Percentiles rank a stretch among this genome's conserved stretches.
phyloP scores from a whole-genome alignment of 2,113 vertebrate genomes.

The Poeciliopsis turrubarensis region DNA sequence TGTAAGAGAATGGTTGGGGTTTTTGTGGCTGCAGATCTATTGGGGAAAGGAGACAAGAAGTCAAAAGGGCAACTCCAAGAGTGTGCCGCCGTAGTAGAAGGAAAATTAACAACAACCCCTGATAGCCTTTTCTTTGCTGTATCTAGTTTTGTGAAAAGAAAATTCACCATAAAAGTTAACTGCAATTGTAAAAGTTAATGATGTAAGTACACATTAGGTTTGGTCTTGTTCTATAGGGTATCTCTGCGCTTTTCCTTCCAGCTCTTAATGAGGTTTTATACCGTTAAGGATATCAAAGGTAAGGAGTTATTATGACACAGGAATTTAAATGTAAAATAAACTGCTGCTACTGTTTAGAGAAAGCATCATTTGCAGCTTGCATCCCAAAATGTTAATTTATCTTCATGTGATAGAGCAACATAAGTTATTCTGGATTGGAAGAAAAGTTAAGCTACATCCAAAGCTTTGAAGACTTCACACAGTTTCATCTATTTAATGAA shows the following conservation, averaged over 20 bases:
- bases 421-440: not conserved
- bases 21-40: constrained; percentile 24
- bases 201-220: constrained; percentile 59
- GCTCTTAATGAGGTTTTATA: constrained; percentile 60
- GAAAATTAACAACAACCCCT: constrained; percentile 67
- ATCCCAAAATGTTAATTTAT: not conserved
- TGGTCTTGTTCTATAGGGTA: constrained; percentile 60
- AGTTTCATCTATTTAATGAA: too few relatives aligned
- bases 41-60: constrained; percentile 42
- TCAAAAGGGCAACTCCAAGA: constrained; percentile 53
- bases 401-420: not conserved
- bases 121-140: constrained; percentile 61
- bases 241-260: constrained; percentile 49
- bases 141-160: constrained; percentile 54
- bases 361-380: not conserved
- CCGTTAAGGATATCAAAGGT: constrained; percentile 38
- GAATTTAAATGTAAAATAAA: constrained; percentile 37
- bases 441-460: not conserved
- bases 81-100: constrained; percentile 34
- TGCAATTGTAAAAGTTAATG: constrained; percentile 70
- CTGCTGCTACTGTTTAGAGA: constrained; percentile 7
- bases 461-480: too few relatives aligned
- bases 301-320: constrained; percentile 33
- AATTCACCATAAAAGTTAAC: constrained; percentile 58
- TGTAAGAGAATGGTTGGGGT: constrained; percentile 3